Evolutionary conservation across 2,113 vertebrate genomes (phyloP), one percentile per base, ranked within the genome.

Genomic region (Bufo gargarizans): DNA sequence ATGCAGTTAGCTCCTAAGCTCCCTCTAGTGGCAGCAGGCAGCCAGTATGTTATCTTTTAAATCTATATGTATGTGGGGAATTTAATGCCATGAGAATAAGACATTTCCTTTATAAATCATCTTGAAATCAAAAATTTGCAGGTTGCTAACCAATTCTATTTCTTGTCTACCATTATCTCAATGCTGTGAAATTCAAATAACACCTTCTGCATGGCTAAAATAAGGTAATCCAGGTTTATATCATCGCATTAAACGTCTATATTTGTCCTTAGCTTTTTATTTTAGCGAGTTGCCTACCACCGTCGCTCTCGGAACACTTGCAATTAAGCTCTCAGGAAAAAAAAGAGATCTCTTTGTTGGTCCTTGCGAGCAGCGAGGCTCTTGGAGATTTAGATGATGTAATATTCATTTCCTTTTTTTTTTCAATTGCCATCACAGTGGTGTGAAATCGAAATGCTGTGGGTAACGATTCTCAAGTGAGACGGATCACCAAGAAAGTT

Each of bases 361-460:
- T 22, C 63, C n/a, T 71, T 5, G 61, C 63, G 49, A 69, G 47
- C 82, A 55, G 82, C 82, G 4, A 14, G 49, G 59, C 81, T 84
- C 82, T 67, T 20, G 22, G 82, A 84, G 82, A 71, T 83, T 83
- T 83, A 69, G 47, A 71, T 84, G 82, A 84, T 71, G 82, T 55
- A 84, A 84, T 84, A 84, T 84, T 49, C 65, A 84, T 69, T 84
- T 84, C 63, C 55, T 50, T 33, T 33, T 33, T 33, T 33, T 78
- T 86, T 78, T 59, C 85, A 86, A 63, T 78, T 86, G 71, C 59
- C 85, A 67, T 86, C 76, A 65, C 74, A 65, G 49, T 67, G 74
- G 76, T 78, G 85, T 67, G 85, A 86, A 78, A 78, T 79, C 74
- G 45, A 61, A 65, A 74, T 86, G 76, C 76, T 63, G 85, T 86